A percentile compares a stretch with the other conserved stretches of the same genome.
phyloP scores from a whole-genome alignment of 1,140 invertebrate species.

The Drosophila sulfurigaster region DNA sequence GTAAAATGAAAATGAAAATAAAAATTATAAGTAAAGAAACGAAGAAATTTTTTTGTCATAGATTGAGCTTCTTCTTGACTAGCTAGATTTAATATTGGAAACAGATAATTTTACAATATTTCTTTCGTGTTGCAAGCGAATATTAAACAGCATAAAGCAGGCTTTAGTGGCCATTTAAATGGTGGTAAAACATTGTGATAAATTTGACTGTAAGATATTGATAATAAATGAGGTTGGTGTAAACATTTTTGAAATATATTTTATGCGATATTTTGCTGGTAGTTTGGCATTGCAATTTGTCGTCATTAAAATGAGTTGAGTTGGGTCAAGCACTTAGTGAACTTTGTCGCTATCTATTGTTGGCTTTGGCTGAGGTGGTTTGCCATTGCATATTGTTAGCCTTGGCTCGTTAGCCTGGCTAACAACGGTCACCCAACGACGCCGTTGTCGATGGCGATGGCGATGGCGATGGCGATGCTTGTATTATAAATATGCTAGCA shows the following conservation, averaged over 20 bases:
- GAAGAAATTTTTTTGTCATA: neutral
- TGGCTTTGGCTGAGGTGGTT: constrained; percentile 26
- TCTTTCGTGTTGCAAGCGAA: neutral
- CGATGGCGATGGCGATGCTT: constrained; percentile 2
- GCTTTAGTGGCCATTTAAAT: neutral
- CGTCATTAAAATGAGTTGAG: constrained; percentile 55
- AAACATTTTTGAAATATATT: constrained; percentile 45
- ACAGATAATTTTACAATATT: neutral
- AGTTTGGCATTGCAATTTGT: constrained; percentile 67
- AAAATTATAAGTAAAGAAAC: neutral
- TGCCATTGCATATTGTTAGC: constrained; percentile 27
- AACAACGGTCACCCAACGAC: constrained; percentile 10
- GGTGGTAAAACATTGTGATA: neutral
- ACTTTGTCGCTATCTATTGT: constrained; percentile 53
- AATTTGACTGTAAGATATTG: neutral
- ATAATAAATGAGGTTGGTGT: constrained; percentile 28
- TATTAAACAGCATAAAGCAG: neutral
- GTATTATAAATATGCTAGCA: constrained; percentile 29
- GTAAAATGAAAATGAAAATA: neutral
- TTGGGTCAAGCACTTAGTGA: constrained; percentile 42
- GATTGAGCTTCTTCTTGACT: neutral
- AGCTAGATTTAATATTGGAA: too few species aligned
- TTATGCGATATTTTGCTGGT: constrained; percentile 20
- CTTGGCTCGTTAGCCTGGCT: constrained; percentile 64
- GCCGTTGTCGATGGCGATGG: neutral